phyloP scores from a whole-genome alignment of 2,113 vertebrate species.

The Polypterus senegalus region DNA sequence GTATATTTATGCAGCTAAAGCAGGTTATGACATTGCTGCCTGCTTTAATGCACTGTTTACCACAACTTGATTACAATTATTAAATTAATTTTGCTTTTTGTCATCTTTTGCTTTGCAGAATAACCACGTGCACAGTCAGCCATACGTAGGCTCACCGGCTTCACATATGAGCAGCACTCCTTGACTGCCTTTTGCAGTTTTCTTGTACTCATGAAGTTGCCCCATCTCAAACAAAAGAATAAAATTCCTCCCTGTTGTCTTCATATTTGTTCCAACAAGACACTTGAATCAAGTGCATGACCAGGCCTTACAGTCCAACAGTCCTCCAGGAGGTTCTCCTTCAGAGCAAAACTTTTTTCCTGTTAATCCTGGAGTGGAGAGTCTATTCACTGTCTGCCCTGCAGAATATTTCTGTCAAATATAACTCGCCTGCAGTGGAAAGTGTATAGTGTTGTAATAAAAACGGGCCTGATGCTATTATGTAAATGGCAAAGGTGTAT shows the following conservation, averaged over 20 bases:
- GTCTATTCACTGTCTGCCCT: slow-evolving; percentile 78
- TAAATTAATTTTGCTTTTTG: neutral
- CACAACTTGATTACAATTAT: neutral
- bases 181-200: slow-evolving; percentile 41
- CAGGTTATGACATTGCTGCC: no score
- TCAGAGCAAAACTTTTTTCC: slow-evolving; percentile 72
- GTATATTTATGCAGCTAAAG: no score
- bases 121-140: slow-evolving; percentile 96
- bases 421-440: slow-evolving; percentile 86
- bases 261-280: slow-evolving; percentile 67
- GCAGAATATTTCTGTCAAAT: slow-evolving; percentile 77
- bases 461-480: slow-evolving; percentile 89
- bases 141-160: slow-evolving; percentile 93
- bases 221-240: slow-evolving; percentile 86
- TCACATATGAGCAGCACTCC: slow-evolving; percentile 99
- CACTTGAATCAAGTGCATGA: slow-evolving; percentile 55
- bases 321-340: slow-evolving; percentile 75
- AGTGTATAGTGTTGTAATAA: slow-evolving; percentile 87
- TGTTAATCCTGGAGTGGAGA: slow-evolving; percentile 77
- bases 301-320: slow-evolving; percentile 77
- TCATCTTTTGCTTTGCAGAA: slow-evolving; percentile 47
- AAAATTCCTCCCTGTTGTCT: slow-evolving; percentile 57
- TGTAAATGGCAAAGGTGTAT: slow-evolving; percentile 95
- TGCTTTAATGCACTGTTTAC: no score
- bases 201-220: slow-evolving; percentile 58